Evolutionary conservation across 35 echinoderm and acorn worm genomes (phyloP).

Genomic region (Apostichopus californicus): DNA sequence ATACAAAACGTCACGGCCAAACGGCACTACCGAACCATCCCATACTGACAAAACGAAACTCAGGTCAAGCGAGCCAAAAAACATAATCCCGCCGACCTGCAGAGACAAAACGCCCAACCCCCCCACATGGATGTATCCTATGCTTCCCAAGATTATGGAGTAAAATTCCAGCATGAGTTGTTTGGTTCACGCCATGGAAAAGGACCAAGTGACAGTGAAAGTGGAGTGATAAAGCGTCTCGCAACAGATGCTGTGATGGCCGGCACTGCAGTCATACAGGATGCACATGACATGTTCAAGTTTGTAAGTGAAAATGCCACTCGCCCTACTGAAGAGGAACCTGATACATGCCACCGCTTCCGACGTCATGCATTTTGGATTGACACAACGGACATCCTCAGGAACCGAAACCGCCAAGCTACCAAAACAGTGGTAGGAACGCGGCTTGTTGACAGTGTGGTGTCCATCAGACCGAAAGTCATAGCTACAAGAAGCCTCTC

Average conservation of each 20-base stretch:
- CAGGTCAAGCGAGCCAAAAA: too few relatives aligned
- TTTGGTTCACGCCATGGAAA: slow-evolving; percentile 68
- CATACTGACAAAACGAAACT: too few relatives aligned
- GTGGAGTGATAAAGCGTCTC: slow-evolving; percentile 60
- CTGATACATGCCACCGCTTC: slow-evolving; percentile 46
- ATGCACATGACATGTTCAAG: slow-evolving; percentile 56
- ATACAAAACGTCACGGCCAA: too few relatives aligned
- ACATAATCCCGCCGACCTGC: too few relatives aligned
- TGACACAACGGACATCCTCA: background rate
- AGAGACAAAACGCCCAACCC: too few relatives aligned
- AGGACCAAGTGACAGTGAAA: slow-evolving; percentile 69
- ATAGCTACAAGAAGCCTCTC: slow-evolving; percentile 25
- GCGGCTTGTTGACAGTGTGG: slow-evolving; percentile 30
- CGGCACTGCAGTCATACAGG: slow-evolving; percentile 18
- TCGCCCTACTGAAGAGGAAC: background rate
- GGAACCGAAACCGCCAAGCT: background rate
- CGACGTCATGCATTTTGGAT: slow-evolving; percentile 28
- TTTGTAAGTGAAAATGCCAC: slow-evolving; percentile 36
- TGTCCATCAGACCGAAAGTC: slow-evolving; percentile 37
- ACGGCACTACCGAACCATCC: too few relatives aligned
- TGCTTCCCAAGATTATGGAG: slow-evolving; percentile 32
- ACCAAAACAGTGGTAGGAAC: slow-evolving; percentile 61
- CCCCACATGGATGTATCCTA: slow-evolving; percentile 65
- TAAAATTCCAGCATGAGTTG: slow-evolving; percentile 55
- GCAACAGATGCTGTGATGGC: slow-evolving; percentile 65